Evolutionary conservation across 2,797 vertebrate species (phyloP).

Genomic region (Myripristis murdjan): DNA sequence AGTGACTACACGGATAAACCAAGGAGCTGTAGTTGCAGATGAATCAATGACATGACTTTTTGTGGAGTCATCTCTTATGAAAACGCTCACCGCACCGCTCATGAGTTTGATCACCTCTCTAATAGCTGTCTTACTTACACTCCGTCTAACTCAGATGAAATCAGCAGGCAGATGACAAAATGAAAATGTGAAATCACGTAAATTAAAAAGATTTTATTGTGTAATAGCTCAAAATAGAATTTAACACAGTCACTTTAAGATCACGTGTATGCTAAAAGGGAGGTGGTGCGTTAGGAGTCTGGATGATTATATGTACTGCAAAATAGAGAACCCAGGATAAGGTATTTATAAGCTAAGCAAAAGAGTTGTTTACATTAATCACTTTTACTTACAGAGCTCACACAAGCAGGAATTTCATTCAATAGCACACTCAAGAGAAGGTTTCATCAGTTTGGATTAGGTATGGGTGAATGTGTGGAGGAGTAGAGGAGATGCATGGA

Average conservation of each 20-base stretch:
- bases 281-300: slow-evolving; percentile 71
- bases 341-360: slow-evolving; percentile 72
- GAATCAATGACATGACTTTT: slow-evolving; percentile 9
- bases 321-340: slow-evolving; percentile 66
- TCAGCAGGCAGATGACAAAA: slow-evolving; percentile 6
- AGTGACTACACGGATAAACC: slow-evolving; percentile 11
- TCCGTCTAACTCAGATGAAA: neutral
- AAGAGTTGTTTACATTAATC: slow-evolving; percentile 77
- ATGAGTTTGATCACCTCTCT: neutral
- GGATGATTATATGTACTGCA: slow-evolving; percentile 71
- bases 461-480: slow-evolving; percentile 53
- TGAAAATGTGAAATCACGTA: slow-evolving; percentile 40
- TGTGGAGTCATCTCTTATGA: neutral
- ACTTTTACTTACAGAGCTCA: slow-evolving; percentile 74
- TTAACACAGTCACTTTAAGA: slow-evolving; percentile 85
- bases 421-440: slow-evolving; percentile 64
- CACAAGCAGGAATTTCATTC: slow-evolving; percentile 70
- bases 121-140: neutral
- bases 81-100: neutral
- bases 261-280: slow-evolving; percentile 74
- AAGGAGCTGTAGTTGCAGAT: slow-evolving; percentile 11
- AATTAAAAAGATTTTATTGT: slow-evolving; percentile 89
- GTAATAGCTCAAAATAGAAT: slow-evolving; percentile 89
- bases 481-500: slow-evolving; percentile 15
- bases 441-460: slow-evolving; percentile 53